A percentile compares a stretch with the other conserved stretches of the same genome.
These are phyloP conservation scores for Pocota personata DNA, from an alignment of 2,888 invertebrate genomes.

Conservation along the genomic window DNA sequence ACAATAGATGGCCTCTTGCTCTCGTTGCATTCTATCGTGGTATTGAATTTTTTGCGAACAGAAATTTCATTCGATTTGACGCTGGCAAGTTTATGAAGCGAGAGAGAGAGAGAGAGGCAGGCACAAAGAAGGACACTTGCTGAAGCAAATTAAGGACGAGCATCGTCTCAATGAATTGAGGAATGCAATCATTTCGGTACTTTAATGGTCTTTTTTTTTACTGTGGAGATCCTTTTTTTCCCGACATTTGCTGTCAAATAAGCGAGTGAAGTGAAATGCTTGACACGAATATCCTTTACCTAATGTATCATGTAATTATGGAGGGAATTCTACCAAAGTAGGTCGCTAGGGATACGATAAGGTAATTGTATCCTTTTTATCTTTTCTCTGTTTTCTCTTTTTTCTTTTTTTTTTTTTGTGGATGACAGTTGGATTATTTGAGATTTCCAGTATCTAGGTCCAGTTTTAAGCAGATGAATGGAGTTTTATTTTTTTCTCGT, in stretches of 20 bases:
- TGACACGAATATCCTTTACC: conserved; percentile 64
- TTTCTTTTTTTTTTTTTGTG: not conserved
- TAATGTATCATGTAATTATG: conserved; percentile 63
- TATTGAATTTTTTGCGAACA: conserved; percentile 48
- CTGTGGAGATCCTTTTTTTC: conserved; percentile 19
- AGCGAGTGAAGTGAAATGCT: conserved; percentile 69
- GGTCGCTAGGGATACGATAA: conserved; percentile 56
- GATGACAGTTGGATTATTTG: conserved; percentile 43
- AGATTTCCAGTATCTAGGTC: conserved; percentile 3
- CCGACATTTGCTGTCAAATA: conserved; percentile 61
- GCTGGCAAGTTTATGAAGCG: conserved; percentile 1
- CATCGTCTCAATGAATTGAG: conserved; percentile 61
- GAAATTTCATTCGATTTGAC: conserved; percentile 40
- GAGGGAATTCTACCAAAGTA: conserved; percentile 40
- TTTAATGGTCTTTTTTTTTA: conserved; percentile 26
- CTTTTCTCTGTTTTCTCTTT: not conserved
- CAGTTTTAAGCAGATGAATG: not conserved
- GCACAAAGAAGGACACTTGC: conserved; percentile 23
- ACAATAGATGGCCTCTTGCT: conserved; percentile 31
- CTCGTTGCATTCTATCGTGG: conserved; percentile 18
- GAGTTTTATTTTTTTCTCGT: not conserved
- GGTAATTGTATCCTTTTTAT: conserved; percentile 53
- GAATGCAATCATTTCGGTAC: conserved; percentile 68
- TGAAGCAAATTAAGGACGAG: conserved; percentile 65
- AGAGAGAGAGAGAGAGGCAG: not conserved